These are phyloP conservation scores for Sebastes itinus DNA, from an alignment of 2,797 vertebrate species.

Conservation along the genomic window DNA sequence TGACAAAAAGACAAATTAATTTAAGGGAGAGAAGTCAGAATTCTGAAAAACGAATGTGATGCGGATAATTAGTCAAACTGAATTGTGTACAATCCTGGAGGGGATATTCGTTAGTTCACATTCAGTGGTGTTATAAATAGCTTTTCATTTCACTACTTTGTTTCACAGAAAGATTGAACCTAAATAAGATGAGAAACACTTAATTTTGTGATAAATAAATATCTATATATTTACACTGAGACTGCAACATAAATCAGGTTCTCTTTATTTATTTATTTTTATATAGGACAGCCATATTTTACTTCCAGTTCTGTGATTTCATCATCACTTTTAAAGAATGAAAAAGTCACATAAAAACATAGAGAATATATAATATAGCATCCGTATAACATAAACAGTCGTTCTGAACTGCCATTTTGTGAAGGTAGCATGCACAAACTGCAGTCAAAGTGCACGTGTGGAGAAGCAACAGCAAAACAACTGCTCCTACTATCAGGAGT, in stretches of 20 bases:
- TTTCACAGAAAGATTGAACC: background rate
- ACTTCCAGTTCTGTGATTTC: slow-evolving; percentile 31
- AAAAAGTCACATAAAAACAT: slow-evolving; percentile 57
- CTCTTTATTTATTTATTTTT: slow-evolving; percentile 47
- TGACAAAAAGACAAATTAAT: background rate
- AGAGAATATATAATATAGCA: slow-evolving; percentile 22
- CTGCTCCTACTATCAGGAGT: background rate
- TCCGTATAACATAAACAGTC: slow-evolving; percentile 15
- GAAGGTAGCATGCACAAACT: slow-evolving; percentile 46
- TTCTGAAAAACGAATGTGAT: background rate
- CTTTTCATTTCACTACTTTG: background rate
- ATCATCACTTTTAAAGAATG: slow-evolving; percentile 37
- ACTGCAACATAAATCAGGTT: slow-evolving; percentile 33
- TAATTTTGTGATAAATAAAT: background rate
- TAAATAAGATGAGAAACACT: background rate
- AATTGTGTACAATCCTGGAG: background rate
- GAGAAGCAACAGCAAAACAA: slow-evolving; percentile 11
- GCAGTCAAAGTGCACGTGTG: slow-evolving; percentile 29
- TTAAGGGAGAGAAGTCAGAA: background rate
- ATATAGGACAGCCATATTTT: slow-evolving; percentile 36
- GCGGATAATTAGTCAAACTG: background rate
- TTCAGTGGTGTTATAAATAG: background rate
- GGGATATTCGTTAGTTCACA: background rate
- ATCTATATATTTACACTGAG: background rate
- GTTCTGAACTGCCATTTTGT: slow-evolving; percentile 16